phyloP scores from a whole-genome alignment of 2,888 invertebrate species.

The Euplagia quadripunctaria region DNA sequence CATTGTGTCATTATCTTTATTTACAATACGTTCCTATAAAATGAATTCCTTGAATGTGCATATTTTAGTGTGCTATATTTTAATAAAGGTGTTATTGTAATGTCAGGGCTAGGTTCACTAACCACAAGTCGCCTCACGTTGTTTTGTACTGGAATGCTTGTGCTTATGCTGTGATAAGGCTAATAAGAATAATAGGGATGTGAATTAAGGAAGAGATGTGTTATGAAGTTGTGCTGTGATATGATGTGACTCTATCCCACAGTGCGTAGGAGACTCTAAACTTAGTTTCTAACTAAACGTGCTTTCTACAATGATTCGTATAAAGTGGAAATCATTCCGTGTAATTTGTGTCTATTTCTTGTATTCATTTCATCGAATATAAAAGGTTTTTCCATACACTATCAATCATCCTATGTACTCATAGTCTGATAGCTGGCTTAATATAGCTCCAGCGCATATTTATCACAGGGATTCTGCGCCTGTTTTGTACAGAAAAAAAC shows the following conservation, averaged over 20 bases:
- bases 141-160: not conserved
- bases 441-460: no score
- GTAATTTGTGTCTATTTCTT: not conserved
- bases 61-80: conserved; percentile 6
- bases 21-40: conserved; percentile 28
- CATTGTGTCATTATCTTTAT: conserved; percentile 60
- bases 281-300: not conserved
- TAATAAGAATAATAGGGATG: not conserved
- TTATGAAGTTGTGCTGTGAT: not conserved
- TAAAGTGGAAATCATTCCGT: not conserved
- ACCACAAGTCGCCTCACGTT: not conserved
- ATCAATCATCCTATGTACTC: not conserved
- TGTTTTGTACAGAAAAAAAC: no score
- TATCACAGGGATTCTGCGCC: no score
- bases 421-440: not conserved
- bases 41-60: not conserved
- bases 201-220: not conserved
- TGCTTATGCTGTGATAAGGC: not conserved
- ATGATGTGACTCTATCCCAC: not conserved
- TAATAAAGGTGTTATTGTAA: not conserved
- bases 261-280: not conserved
- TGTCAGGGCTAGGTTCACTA: not conserved
- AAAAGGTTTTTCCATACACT: not conserved
- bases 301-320: not conserved
- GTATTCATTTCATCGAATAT: not conserved